phyloP scores from a whole-genome alignment of 2,113 vertebrate genomes.

The Cettia cetti region DNA sequence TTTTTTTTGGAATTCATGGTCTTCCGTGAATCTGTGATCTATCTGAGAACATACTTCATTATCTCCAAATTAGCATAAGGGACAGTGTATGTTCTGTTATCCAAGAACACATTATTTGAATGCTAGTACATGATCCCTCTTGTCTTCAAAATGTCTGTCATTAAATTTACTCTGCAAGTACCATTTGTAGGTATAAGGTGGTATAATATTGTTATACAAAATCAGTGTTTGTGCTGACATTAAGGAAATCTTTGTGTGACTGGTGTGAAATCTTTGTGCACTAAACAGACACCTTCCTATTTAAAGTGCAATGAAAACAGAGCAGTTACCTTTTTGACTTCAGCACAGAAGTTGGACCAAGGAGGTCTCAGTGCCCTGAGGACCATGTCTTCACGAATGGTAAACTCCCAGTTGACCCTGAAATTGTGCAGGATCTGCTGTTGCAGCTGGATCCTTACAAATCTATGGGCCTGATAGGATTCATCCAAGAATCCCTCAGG shows the following conservation, averaged over 20 bases:
- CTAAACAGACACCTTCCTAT: background rate
- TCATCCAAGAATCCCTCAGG: background rate
- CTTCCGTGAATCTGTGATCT: background rate
- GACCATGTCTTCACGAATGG: rapidly evolving
- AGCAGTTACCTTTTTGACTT: background rate
- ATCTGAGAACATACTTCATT: background rate
- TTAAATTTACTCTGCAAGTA: background rate
- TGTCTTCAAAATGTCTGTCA: background rate
- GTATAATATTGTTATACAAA: background rate
- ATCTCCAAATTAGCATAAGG: background rate
- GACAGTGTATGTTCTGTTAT: background rate
- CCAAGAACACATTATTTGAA: background rate
- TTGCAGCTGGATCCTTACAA: background rate
- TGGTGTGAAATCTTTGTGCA: background rate
- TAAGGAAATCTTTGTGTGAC: background rate
- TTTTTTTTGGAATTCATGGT: background rate
- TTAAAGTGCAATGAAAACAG: background rate
- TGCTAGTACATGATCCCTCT: background rate
- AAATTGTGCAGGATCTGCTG: background rate
- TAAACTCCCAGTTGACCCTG: background rate
- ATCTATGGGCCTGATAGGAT: background rate
- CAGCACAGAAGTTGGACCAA: background rate
- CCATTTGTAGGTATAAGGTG: background rate
- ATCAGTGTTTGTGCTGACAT: background rate
- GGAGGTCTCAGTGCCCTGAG: background rate